phyloP scores from a whole-genome alignment of 2,797 vertebrate genomes.

The Protosalanx chinensis region DNA sequence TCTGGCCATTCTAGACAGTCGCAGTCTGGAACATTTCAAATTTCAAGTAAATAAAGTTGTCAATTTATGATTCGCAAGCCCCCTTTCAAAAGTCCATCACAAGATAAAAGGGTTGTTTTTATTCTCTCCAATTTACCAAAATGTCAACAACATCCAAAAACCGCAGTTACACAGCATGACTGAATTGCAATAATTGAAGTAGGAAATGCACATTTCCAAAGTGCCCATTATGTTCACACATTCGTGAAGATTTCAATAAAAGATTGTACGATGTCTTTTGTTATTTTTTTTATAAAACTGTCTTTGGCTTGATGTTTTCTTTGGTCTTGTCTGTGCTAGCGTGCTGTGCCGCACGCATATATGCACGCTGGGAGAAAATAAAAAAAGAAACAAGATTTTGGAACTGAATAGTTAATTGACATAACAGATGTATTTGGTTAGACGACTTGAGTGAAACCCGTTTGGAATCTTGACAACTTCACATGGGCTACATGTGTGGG shows the following conservation, averaged over 20 bases:
- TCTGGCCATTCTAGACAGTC: not conserved
- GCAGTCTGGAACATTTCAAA: not conserved
- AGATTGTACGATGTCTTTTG: not conserved
- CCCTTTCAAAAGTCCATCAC: not conserved
- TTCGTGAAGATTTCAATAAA: not conserved
- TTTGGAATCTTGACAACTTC: too few species aligned
- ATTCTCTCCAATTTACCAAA: conserved; percentile 5
- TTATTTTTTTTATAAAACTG: not conserved
- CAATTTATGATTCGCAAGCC: conserved; percentile 22
- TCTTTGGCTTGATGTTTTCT: not conserved
- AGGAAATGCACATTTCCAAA: not conserved
- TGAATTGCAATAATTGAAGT: not conserved
- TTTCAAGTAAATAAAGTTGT: not conserved
- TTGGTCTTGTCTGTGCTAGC: not conserved
- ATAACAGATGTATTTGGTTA: too few species aligned
- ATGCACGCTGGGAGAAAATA: too few species aligned
- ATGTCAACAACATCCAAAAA: conserved; percentile 26
- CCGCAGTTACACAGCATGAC: conserved; percentile 26
- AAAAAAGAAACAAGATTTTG: too few species aligned
- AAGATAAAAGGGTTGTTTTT: conserved; percentile 17
- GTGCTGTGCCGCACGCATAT: too few species aligned
- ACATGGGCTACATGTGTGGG: too few species aligned
- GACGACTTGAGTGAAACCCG: too few species aligned
- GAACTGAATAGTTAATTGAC: too few species aligned
- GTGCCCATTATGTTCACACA: not conserved